Conservation (phyloP, 2,113 vertebrate species). For the Bettongia penicillata region DNA sequence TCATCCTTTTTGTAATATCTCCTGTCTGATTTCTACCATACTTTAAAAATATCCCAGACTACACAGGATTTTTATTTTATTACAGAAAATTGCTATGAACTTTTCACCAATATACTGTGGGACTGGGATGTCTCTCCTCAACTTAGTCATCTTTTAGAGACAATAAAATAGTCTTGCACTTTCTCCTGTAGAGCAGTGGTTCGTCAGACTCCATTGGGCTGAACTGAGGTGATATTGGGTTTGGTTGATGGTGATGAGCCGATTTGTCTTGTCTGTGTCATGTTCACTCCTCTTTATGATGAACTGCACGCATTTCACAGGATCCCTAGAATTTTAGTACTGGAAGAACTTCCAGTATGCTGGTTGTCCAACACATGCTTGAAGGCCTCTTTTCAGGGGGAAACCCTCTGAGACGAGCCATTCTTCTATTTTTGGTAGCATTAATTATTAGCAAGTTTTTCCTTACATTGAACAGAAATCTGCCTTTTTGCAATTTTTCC, state of each 20-base stretch:
- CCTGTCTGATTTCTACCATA: not conserved
- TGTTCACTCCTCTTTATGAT: not conserved
- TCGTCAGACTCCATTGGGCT: not conserved
- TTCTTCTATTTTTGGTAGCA: not conserved
- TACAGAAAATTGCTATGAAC: not conserved
- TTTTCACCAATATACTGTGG: not conserved
- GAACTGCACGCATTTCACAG: not conserved
- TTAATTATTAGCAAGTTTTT: not conserved
- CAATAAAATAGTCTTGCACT: not conserved
- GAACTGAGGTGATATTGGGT: not conserved
- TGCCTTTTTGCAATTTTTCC: not conserved
- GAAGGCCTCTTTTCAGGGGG: not conserved
- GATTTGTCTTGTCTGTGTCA: not conserved
- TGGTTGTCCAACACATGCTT: not conserved
- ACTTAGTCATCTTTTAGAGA: not conserved
- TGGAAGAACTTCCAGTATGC: not conserved
- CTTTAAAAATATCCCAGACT: not conserved
- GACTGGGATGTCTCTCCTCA: not conserved
- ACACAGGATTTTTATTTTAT: not conserved
- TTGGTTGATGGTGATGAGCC: not conserved
- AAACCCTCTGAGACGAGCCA: not conserved
- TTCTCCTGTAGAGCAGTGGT: not conserved
- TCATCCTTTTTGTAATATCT: not conserved
- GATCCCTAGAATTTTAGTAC: not conserved
- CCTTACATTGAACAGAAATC: not conserved